These are phyloP conservation scores for Sceliomorpha sp. DNA, from an alignment of 2,888 invertebrate genomes.

Conservation along the genomic window DNA sequence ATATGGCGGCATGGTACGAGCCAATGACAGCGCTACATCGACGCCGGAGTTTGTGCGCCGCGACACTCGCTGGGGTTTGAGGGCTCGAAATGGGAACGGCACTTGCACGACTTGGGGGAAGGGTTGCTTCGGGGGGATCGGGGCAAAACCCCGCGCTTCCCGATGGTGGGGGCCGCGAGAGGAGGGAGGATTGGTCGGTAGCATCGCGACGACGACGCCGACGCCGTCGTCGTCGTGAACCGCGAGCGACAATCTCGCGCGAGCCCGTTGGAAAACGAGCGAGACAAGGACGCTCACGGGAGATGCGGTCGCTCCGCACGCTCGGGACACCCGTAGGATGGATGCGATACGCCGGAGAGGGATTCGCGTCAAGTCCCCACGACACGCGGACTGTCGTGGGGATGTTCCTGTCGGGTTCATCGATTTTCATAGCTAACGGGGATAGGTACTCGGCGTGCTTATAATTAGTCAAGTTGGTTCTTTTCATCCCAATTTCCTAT, in stretches of 20 bases:
- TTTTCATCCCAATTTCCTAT: no score
- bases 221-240: no score
- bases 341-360: slow-evolving; percentile 4
- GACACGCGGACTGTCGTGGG: slow-evolving; percentile 23
- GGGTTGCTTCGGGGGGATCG: slow-evolving; percentile 25
- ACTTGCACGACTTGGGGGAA: slow-evolving; percentile 11
- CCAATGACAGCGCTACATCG: slow-evolving; percentile 80
- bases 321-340: neutral
- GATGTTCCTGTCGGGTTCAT: slow-evolving; percentile 36
- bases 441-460: slow-evolving; percentile 5
- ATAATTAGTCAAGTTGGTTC: slow-evolving; percentile 43
- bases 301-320: no score
- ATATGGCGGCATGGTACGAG: slow-evolving; percentile 80
- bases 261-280: no score
- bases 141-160: slow-evolving; percentile 16
- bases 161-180: slow-evolving; percentile 35
- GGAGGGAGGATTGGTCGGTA: slow-evolving; percentile 50
- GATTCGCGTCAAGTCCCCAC: no score
- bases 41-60: slow-evolving; percentile 67
- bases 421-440: slow-evolving; percentile 52
- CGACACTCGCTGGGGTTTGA: no score
- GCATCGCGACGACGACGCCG: slow-evolving; percentile 44
- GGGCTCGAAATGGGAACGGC: slow-evolving; percentile 61
- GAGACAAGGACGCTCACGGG: no score
- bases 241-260: slow-evolving; percentile 31